These are phyloP conservation scores for Cephus pulcher DNA, from an alignment of 2,888 invertebrate species.

Conservation along the genomic window DNA sequence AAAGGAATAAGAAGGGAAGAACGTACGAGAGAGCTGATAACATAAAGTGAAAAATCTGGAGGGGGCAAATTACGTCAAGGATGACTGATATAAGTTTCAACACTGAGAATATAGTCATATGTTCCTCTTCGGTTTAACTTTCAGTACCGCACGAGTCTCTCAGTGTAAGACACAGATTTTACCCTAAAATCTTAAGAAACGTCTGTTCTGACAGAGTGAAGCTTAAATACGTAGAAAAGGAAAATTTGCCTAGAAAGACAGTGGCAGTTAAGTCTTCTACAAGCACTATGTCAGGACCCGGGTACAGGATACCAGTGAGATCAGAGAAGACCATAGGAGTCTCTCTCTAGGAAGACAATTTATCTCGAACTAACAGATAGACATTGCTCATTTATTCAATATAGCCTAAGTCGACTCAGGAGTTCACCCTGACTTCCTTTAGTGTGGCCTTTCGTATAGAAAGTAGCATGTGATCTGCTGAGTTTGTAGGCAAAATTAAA, in stretches of 20 bases:
- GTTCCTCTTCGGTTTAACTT: not conserved
- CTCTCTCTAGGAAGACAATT: not conserved
- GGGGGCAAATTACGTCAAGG: slow-evolving; percentile 39
- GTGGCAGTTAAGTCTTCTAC: not conserved
- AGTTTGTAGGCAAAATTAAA: not conserved
- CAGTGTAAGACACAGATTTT: not conserved
- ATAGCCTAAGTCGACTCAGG: not conserved
- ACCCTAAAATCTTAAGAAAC: not conserved
- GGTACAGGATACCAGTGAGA: not conserved
- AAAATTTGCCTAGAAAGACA: not conserved
- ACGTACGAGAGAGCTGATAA: not conserved
- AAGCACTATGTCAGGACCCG: not conserved
- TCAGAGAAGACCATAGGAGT: not conserved
- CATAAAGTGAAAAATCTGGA: slow-evolving; percentile 7
- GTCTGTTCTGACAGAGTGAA: not conserved
- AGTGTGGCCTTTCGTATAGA: not conserved
- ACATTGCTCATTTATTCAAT: not conserved
- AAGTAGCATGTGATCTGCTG: not conserved
- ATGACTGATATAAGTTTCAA: slow-evolving; percentile 37
- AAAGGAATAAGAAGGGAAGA: slow-evolving; percentile 14
- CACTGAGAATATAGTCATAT: not conserved
- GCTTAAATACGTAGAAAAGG: not conserved
- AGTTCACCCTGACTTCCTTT: not conserved
- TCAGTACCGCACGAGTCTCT: not conserved
- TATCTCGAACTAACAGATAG: not conserved